Percentiles rank a stretch among this genome's conserved stretches.
Conservation (phyloP, 2,797 vertebrate genomes). For the Serranus cabrilla region DNA sequence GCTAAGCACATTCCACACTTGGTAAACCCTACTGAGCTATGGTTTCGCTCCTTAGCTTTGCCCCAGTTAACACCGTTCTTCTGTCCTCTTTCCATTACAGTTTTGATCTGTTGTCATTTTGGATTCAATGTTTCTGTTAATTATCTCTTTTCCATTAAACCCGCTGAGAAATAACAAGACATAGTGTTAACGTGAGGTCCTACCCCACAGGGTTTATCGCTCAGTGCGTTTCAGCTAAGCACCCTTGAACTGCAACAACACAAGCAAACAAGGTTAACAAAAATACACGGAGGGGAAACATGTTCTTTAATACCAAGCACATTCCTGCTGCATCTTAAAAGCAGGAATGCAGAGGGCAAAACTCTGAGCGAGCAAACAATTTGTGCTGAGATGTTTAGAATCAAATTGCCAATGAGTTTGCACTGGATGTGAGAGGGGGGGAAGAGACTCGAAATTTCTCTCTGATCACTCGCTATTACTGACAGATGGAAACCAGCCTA, state of each 20-base stretch:
- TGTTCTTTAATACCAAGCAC: constrained; percentile 29
- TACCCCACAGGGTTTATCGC: not conserved
- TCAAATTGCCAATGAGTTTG: constrained; percentile 61
- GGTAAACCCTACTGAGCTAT: constrained; percentile 26
- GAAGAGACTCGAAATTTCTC: constrained; percentile 49
- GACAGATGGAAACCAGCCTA: constrained; percentile 79
- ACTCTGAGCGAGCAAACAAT: constrained; percentile 51
- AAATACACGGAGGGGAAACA: constrained; percentile 29
- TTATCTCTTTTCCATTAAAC: constrained; percentile 17
- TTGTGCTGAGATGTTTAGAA: constrained; percentile 55
- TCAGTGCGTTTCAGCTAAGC: constrained; percentile 18
- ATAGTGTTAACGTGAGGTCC: constrained; percentile 24
- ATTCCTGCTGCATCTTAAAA: constrained; percentile 51
- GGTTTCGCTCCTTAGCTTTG: constrained; percentile 3
- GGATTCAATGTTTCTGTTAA: constrained; percentile 2
- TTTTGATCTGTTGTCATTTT: constrained; percentile 9
- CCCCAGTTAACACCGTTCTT: not conserved
- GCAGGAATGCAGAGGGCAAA: constrained; percentile 23
- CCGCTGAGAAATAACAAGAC: constrained; percentile 14
- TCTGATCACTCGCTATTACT: constrained; percentile 69
- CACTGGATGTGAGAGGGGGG: constrained; percentile 47
- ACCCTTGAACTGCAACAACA: constrained; percentile 34
- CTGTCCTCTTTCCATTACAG: constrained; percentile 5
- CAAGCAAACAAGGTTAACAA: constrained; percentile 58
- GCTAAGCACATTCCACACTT: constrained; percentile 39